These are phyloP conservation scores for Carcinoscorpius rotundicauda DNA, from an alignment of 1,140 invertebrate species.

Conservation along the genomic window DNA sequence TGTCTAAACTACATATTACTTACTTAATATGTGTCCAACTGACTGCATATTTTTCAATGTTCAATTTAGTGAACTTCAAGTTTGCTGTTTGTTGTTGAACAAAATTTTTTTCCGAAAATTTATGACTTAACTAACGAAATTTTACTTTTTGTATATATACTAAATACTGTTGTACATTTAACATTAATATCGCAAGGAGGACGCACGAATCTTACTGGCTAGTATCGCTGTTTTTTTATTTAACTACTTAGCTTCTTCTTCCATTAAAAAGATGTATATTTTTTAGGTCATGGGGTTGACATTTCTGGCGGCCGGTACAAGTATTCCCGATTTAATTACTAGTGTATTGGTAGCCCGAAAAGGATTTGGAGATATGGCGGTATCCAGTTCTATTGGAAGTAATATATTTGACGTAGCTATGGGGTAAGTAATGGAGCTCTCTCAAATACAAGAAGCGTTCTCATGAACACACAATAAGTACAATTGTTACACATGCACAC, in stretches of 20 bases:
- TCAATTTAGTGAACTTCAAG: not conserved
- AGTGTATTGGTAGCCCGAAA: conserved; percentile 91
- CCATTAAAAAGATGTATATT: not conserved
- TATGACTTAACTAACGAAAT: not conserved
- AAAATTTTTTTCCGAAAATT: not conserved
- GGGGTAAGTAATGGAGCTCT: conserved; percentile 29
- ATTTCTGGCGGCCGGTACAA: conserved; percentile 87
- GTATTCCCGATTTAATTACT: conserved; percentile 89
- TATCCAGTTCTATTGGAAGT: conserved; percentile 94
- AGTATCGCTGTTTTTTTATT: not conserved
- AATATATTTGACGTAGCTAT: conserved; percentile 95
- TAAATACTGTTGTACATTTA: no score
- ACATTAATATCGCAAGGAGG: no score
- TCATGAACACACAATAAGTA: no score
- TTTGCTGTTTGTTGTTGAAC: not conserved
- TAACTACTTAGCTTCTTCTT: conserved; percentile 19
- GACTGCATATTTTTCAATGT: no score
- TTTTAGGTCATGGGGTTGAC: conserved; percentile 73
- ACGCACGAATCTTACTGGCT: no score
- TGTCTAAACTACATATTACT: no score
- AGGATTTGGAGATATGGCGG: conserved; percentile 96
- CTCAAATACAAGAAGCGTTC: no score
- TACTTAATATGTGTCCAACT: no score
- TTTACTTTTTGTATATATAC: no score
- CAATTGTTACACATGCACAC: no score